These are phyloP conservation scores for Chlamydotis undulata DNA, from an alignment of 2,113 vertebrate species.

Conservation along the genomic window DNA sequence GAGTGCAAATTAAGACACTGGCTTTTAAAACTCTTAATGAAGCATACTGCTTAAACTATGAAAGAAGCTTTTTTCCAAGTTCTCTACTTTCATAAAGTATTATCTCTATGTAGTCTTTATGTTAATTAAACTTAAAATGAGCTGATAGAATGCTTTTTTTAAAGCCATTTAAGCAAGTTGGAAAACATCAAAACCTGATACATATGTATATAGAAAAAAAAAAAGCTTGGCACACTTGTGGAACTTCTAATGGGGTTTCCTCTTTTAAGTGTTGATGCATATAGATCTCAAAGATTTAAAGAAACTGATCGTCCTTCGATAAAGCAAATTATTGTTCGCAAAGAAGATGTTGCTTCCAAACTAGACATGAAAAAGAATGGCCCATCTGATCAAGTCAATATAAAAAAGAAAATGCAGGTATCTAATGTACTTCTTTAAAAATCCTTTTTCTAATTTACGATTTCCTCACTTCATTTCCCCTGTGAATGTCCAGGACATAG, in stretches of 20 bases:
- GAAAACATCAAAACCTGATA: neutral
- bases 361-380: conserved; percentile 73
- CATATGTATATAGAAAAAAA: neutral
- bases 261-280: conserved; percentile 85
- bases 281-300: conserved; percentile 92
- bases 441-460: neutral
- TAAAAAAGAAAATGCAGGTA: conserved; percentile 95
- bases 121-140: neutral
- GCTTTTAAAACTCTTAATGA: neutral
- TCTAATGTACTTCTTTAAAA: neutral
- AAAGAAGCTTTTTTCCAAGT: neutral
- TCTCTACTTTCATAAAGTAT: neutral
- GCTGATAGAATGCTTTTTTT: neutral
- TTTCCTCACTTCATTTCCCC: neutral
- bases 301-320: conserved; percentile 83
- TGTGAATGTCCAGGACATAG: neutral
- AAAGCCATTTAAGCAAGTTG: neutral
- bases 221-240: neutral
- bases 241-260: neutral
- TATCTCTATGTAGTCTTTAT: neutral
- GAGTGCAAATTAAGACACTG: neutral
- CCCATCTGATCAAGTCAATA: conserved; percentile 73
- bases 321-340: conserved; percentile 90
- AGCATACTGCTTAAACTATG: neutral
- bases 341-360: conserved; percentile 83